Evolutionary conservation across 1,140 invertebrate species (phyloP).

Genomic region (Diabrotica undecimpunctata): DNA sequence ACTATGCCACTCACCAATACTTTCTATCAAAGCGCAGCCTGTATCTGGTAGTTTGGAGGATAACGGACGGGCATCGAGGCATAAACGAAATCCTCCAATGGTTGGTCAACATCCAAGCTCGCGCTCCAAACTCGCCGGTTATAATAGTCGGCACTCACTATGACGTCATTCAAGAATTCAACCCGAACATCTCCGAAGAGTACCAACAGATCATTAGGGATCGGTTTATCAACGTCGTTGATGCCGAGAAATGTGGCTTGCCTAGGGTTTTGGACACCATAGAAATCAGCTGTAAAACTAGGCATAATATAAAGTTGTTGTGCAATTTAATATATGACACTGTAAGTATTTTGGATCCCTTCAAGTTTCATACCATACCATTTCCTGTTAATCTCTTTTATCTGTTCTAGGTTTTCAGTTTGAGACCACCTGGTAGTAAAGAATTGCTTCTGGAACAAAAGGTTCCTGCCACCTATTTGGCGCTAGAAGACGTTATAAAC

Average conservation of each 20-base stretch:
- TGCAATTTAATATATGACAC: slow-evolving; percentile 93
- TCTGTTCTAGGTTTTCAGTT: slow-evolving; percentile 61
- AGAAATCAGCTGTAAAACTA: slow-evolving; percentile 82
- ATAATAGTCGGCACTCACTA: slow-evolving; percentile 94
- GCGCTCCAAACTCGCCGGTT: slow-evolving; percentile 91
- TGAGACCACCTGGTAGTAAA: slow-evolving; percentile 84
- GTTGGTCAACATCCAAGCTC: slow-evolving; percentile 91
- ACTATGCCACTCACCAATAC: slow-evolving; percentile 98
- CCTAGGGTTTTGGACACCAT: slow-evolving; percentile 91
- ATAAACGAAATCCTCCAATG: slow-evolving; percentile 89
- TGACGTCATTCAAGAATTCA: slow-evolving; percentile 78
- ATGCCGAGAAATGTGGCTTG: slow-evolving; percentile 93
- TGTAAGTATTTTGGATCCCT: slow-evolving; percentile 48
- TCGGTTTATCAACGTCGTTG: slow-evolving; percentile 87
- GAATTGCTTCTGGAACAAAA: slow-evolving; percentile 89
- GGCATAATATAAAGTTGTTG: slow-evolving; percentile 87
- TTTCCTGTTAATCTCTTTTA: neutral
- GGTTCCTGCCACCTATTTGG: slow-evolving; percentile 93
- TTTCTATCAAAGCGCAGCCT: slow-evolving; percentile 94
- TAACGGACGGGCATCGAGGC: slow-evolving; percentile 88
- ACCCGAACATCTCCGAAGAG: slow-evolving; percentile 72
- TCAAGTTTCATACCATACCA: no score
- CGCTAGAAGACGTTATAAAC: slow-evolving; percentile 86
- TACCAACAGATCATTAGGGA: slow-evolving; percentile 86
- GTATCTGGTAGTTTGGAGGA: slow-evolving; percentile 93